Percentiles rank a stretch among this genome's conserved stretches.
Evolutionary conservation across 30 jellyfish, hydroid and myxozoan species (phyloP).

Genomic region (Hydra vulgaris): DNA sequence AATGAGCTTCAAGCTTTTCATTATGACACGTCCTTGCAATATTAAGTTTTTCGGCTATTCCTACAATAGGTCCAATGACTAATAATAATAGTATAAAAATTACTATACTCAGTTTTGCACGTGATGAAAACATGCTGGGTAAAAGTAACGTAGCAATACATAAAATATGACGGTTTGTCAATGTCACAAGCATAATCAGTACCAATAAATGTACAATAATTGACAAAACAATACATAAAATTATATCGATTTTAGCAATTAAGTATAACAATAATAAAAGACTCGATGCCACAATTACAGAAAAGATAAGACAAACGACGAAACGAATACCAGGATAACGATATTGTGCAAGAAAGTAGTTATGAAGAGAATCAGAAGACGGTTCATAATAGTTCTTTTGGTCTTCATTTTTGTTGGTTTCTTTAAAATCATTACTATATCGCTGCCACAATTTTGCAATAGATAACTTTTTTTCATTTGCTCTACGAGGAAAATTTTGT

Average conservation of each 20-base stretch:
- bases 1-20: background rate
- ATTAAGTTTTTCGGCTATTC: constrained; percentile 30
- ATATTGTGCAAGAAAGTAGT: constrained; percentile 39
- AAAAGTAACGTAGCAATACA: constrained; percentile 52
- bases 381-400: constrained; percentile 41
- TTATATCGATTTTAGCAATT: constrained; percentile 24
- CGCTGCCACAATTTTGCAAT: constrained; percentile 25
- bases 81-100: constrained; percentile 28
- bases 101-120: constrained; percentile 38
- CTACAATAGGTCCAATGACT: constrained; percentile 64
- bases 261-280: constrained; percentile 36
- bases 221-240: constrained; percentile 45
- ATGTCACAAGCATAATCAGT: constrained; percentile 46
- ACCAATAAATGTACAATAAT: constrained; percentile 29
- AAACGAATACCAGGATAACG: constrained; percentile 24
- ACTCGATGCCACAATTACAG: constrained; percentile 37
- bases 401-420: constrained; percentile 21
- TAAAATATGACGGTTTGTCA: constrained; percentile 39
- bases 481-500: constrained; percentile 20
- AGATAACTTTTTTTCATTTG: background rate
- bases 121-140: constrained; percentile 58
- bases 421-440: constrained; percentile 28
- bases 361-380: constrained; percentile 48
- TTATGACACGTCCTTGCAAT: constrained; percentile 10
- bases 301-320: constrained; percentile 15